Percentiles rank a stretch among this genome's conserved stretches.
These are phyloP conservation scores for Osmerus mordax DNA, from an alignment of 2,113 vertebrate genomes.

Conservation along the genomic window DNA sequence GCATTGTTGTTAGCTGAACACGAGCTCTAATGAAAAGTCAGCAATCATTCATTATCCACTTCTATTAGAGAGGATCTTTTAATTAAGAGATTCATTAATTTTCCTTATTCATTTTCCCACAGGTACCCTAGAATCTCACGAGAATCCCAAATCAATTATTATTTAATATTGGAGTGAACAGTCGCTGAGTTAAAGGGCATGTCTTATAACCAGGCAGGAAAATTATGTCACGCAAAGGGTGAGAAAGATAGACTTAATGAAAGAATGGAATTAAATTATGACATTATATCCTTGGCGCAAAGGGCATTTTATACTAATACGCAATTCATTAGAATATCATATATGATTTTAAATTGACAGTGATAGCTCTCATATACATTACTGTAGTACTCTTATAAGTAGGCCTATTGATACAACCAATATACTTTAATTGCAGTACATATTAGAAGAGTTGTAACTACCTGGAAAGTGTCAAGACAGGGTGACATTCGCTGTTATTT, in stretches of 20 bases:
- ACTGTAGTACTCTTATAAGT: too few species aligned
- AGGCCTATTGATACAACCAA: too few species aligned
- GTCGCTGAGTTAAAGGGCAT: conserved; percentile 19
- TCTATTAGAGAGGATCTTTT: conserved; percentile 55
- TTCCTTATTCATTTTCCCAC: conserved; percentile 61
- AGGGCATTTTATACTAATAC: too few species aligned
- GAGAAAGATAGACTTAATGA: background rate
- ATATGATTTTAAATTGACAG: too few species aligned
- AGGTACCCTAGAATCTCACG: conserved; percentile 50
- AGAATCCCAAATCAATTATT: conserved; percentile 56
- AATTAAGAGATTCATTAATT: conserved; percentile 68
- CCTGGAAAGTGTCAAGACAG: too few species aligned
- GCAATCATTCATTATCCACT: conserved; percentile 48
- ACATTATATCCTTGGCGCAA: background rate
- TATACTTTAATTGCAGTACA: too few species aligned
- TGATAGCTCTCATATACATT: too few species aligned
- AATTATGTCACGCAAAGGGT: background rate
- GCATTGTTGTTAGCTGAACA: conserved; percentile 32
- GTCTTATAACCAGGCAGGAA: conserved; percentile 3
- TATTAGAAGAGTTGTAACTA: too few species aligned
- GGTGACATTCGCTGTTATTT: too few species aligned
- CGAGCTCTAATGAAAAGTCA: conserved; percentile 45
- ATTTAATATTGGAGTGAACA: conserved; percentile 50
- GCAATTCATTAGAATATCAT: too few species aligned
- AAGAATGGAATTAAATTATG: background rate